phyloP scores from a whole-genome alignment of 2,797 vertebrate species.

The Xenentodon cancila region DNA sequence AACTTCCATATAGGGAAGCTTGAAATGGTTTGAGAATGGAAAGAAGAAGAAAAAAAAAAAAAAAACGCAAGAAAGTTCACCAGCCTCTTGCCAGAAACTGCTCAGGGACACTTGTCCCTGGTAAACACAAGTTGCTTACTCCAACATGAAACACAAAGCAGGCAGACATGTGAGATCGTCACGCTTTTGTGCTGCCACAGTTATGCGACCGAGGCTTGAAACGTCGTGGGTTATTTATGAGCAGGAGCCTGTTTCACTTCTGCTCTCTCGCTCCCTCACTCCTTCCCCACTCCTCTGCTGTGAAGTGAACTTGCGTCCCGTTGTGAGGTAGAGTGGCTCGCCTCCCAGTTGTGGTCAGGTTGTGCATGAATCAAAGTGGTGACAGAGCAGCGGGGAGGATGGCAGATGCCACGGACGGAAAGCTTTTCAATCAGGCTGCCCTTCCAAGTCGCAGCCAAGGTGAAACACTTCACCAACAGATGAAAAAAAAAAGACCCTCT shows the following conservation, averaged over 20 bases:
- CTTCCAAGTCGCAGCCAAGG: conserved; percentile 84
- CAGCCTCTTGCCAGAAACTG: conserved; percentile 58
- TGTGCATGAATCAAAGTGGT: conserved; percentile 84
- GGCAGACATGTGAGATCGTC: conserved; percentile 34
- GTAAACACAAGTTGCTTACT: conserved; percentile 45
- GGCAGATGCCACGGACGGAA: conserved; percentile 85
- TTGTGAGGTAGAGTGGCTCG: conserved; percentile 70
- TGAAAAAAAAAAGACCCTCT: conserved; percentile 50
- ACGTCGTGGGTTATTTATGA: conserved; percentile 60
- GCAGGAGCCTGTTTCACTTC: conserved; percentile 32
- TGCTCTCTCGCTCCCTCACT: conserved; percentile 33
- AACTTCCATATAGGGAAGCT: conserved; percentile 65
- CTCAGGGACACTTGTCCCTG: conserved; percentile 60
- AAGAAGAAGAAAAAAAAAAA: conserved; percentile 14
- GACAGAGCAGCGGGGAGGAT: conserved; percentile 84
- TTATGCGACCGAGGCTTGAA: conserved; percentile 35
- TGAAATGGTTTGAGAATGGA: conserved; percentile 41
- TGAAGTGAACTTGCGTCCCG: conserved; percentile 69
- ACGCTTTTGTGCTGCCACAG: conserved; percentile 37
- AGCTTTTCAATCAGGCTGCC: conserved; percentile 88
- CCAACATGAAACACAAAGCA: conserved; percentile 58
- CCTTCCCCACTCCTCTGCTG: conserved; percentile 59
- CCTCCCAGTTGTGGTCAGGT: conserved; percentile 73
- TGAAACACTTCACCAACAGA: conserved; percentile 77
- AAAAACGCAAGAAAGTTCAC: conserved; percentile 15